These are phyloP conservation scores for Gymnorhina tibicen DNA, from an alignment of 2,113 vertebrate genomes.

Conservation along the genomic window DNA sequence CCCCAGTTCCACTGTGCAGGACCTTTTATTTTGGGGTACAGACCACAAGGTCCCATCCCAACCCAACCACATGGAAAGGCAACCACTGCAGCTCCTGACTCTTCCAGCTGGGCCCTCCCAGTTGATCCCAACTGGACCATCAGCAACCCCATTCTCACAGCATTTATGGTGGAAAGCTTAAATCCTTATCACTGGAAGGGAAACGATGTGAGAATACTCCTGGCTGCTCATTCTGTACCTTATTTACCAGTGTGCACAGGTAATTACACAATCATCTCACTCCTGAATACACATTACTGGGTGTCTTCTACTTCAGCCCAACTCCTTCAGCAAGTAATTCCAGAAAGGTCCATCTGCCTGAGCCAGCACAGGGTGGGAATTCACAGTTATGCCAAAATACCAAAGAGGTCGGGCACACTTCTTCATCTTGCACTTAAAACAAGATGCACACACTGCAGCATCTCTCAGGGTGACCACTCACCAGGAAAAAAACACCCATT, in stretches of 20 bases:
- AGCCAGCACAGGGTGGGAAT: not conserved
- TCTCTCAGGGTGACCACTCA: not conserved
- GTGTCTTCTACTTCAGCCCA: not conserved
- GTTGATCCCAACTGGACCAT: not conserved
- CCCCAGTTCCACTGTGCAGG: not conserved
- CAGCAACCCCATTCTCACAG: not conserved
- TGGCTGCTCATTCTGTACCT: not conserved
- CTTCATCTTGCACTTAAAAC: not conserved
- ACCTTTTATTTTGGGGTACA: not conserved
- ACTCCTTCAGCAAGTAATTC: not conserved
- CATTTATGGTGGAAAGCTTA: not conserved
- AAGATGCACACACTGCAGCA: not conserved
- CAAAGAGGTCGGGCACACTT: not conserved
- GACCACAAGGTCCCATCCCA: not conserved
- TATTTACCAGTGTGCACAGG: not conserved
- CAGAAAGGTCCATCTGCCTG: not conserved
- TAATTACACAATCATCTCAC: not conserved
- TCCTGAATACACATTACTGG: not conserved
- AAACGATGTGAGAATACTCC: accelerated
- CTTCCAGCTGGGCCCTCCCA: not conserved
- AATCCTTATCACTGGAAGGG: not conserved
- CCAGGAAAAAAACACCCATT: not conserved
- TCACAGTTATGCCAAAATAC: not conserved
- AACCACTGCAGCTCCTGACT: not conserved
- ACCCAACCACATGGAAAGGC: not conserved